Base-by-base conservation (phyloP, 2,888 invertebrate species). In the Drosophila quasianomalipes region DNA sequence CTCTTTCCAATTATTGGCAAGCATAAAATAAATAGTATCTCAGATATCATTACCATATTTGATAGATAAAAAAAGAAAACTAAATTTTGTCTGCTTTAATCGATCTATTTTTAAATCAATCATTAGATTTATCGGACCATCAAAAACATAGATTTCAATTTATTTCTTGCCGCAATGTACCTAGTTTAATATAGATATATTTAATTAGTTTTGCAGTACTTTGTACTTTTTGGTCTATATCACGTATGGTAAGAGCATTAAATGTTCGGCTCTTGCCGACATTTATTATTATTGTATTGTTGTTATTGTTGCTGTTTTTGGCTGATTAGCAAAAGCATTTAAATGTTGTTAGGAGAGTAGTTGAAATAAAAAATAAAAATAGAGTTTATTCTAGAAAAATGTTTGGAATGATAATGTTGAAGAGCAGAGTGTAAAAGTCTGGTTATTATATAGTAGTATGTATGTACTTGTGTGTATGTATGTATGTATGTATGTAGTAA, bases 261-360 rank as follows among this genome's bases (percentile, higher is more conserved):
- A 4, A 75, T 60, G 33, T 31, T 53, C 66, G 75, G 33, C 52
- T 10, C n/a, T 12, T 51, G 67, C 83, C 78, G 74, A 66, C 47
- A 55, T 70, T 75, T 1, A 2, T 54, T 41, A 22, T 64, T 57
- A 28, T 53, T 57, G 10, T 51, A 57, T 57, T 51, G 19, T 5
- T 70, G 39, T 51, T 54, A 49, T 70, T 66, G 63, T 72, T 66
- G 66, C 66, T 71, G 74, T 61, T 66, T 44, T 65, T 65, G 55
- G 54, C 61, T 76, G 85, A 79, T 74, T 74, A 73, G 68, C 81
- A 64, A 64, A 83, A 86, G 82, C 77, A 53, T 52, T 76, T 67
- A 58, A 76, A 61, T 85, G 76, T 79, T 49, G 53, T 62, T 71
- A 70, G 55, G 78, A 62, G 83, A 79, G 59, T 81, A 70, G 54